Percentiles rank a stretch among this genome's conserved stretches.
phyloP scores from a whole-genome alignment of 2,797 vertebrate species.

The Lutjanus campechanus region DNA sequence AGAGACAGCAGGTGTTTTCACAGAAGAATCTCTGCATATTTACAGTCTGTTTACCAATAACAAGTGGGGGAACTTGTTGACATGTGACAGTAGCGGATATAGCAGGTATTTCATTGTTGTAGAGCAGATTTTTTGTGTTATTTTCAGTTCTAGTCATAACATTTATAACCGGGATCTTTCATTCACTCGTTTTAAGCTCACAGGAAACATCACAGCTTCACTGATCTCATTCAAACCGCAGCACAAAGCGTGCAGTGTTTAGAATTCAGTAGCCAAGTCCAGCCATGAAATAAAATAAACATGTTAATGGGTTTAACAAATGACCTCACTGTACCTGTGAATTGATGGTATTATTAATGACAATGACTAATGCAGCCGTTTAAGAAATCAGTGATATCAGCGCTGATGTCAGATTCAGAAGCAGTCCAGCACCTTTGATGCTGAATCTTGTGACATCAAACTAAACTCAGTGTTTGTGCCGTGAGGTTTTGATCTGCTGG shows the following conservation, averaged over 20 bases:
- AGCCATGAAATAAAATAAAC: slow-evolving; percentile 35
- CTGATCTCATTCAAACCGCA: slow-evolving; percentile 38
- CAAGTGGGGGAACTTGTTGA: neutral
- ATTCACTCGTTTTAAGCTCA: slow-evolving; percentile 10
- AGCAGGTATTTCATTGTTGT: neutral
- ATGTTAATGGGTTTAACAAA: slow-evolving; percentile 30
- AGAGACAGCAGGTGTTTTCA: slow-evolving; percentile 6
- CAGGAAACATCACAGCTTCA: slow-evolving; percentile 1
- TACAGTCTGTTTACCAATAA: neutral
- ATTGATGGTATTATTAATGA: slow-evolving; percentile 25
- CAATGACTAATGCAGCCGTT: slow-evolving; percentile 35
- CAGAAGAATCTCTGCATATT: neutral
- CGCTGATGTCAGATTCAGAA: slow-evolving; percentile 35
- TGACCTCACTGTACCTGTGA: slow-evolving; percentile 47
- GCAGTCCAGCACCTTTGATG: slow-evolving; percentile 28
- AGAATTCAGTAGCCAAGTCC: slow-evolving; percentile 32
- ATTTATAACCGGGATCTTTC: slow-evolving; percentile 13
- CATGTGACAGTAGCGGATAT: neutral
- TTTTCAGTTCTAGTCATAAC: slow-evolving; percentile 1
- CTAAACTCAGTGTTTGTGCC: slow-evolving; percentile 60
- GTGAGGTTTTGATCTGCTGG: slow-evolving; percentile 84
- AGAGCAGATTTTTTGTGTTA: neutral
- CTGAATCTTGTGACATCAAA: slow-evolving; percentile 21
- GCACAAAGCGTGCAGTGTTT: slow-evolving; percentile 42
- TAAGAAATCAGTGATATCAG: slow-evolving; percentile 31